These are phyloP conservation scores for Nemoura dubitans DNA, from an alignment of 2,888 invertebrate genomes.

Conservation along the genomic window DNA sequence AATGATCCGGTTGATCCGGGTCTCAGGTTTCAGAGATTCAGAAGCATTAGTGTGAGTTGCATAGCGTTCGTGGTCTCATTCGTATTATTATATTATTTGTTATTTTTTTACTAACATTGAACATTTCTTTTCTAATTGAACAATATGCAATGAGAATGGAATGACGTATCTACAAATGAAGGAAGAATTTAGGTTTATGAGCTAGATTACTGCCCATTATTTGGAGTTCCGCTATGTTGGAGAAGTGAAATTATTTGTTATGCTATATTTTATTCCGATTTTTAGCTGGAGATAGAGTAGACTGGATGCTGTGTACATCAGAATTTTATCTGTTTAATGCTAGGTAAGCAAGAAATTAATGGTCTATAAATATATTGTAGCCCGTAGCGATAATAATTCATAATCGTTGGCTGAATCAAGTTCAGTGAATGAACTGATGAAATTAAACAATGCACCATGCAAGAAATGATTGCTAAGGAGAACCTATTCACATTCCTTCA, in stretches of 20 bases:
- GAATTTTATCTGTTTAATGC: too few relatives aligned
- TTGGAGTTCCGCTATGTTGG: not conserved
- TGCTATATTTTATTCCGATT: not conserved
- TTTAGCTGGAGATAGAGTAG: not conserved
- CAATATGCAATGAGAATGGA: not conserved
- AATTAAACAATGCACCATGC: too few relatives aligned
- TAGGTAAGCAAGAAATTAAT: too few relatives aligned
- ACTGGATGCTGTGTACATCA: too few relatives aligned
- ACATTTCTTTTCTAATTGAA: not conserved
- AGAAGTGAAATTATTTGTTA: not conserved
- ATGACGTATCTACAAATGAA: not conserved
- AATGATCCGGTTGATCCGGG: not conserved
- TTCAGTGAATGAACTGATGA: too few relatives aligned
- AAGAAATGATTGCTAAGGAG: too few relatives aligned
- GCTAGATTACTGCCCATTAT: not conserved
- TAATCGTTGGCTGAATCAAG: too few relatives aligned
- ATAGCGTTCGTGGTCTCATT: not conserved
- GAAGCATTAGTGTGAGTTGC: not conserved
- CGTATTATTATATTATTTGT: not conserved
- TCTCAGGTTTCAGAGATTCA: not conserved
- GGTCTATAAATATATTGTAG: too few relatives aligned
- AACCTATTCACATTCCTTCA: too few relatives aligned
- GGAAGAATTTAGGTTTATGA: not conserved
- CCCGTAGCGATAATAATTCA: too few relatives aligned
- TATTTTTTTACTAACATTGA: not conserved